These are phyloP conservation scores for Drosophila affinis DNA, from an alignment of 2,888 invertebrate species.

Conservation along the genomic window DNA sequence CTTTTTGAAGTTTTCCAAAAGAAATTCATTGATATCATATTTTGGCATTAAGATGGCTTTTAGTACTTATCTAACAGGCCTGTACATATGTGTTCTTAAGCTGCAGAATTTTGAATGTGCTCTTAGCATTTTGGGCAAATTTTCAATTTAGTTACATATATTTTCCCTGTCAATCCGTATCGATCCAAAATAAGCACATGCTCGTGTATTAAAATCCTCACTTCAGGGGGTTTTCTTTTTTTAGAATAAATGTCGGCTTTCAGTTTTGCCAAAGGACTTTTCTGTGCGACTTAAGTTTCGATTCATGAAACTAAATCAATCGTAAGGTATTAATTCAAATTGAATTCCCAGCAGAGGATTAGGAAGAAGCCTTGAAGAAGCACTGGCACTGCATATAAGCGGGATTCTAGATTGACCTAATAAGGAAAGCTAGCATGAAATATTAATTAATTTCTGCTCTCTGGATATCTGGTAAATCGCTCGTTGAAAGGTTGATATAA, in stretches of 20 bases:
- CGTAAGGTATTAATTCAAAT: conserved; percentile 13
- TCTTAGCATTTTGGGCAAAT: not conserved
- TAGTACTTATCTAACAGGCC: not conserved
- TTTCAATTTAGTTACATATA: not conserved
- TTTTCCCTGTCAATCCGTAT: not conserved
- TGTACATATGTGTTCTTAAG: not conserved
- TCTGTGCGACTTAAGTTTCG: not conserved
- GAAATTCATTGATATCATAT: conserved; percentile 19
- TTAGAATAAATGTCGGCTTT: not conserved
- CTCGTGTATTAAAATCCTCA: not conserved
- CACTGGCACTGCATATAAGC: conserved; percentile 3
- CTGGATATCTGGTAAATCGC: conserved; percentile 8
- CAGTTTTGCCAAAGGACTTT: not conserved
- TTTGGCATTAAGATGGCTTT: not conserved
- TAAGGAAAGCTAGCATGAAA: conserved; percentile 2
- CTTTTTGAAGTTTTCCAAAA: conserved; percentile 2
- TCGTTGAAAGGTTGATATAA: conserved; percentile 7
- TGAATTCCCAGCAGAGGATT: conserved; percentile 5
- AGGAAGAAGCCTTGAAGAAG: conserved; percentile 2
- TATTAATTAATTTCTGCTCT: conserved; percentile 26
- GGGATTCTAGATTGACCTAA: not conserved
- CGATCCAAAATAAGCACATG: not conserved
- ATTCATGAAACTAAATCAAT: not conserved
- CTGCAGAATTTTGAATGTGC: conserved; percentile 9
- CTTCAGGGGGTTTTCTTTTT: not conserved